A percentile compares a stretch with the other conserved stretches of the same genome.
phyloP scores from a whole-genome alignment of 1,140 invertebrate species.

The Zaprionus capensis region DNA sequence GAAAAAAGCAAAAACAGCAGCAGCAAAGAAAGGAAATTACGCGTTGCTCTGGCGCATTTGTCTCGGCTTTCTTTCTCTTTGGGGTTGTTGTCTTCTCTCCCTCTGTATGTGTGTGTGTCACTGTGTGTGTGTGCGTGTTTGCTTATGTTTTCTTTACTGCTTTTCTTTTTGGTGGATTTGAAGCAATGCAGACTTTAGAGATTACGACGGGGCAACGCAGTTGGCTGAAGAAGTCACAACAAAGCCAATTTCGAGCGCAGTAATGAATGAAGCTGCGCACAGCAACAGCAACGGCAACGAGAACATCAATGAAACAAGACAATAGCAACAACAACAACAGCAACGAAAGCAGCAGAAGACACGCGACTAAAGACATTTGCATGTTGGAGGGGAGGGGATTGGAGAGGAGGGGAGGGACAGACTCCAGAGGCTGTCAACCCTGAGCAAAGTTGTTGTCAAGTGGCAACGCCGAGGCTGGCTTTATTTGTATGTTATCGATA shows the following conservation, averaged over 20 bases:
- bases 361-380: too few relatives aligned
- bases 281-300: conserved; percentile 2
- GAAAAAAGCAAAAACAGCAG: conserved; percentile 13
- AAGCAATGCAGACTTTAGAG: conserved; percentile 79
- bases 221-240: conserved; percentile 40
- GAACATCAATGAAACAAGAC: conserved; percentile 6
- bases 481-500: too few relatives aligned
- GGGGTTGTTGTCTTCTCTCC: conserved; percentile 48
- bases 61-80: conserved; percentile 16
- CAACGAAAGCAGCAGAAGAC: neutral
- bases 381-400: too few relatives aligned
- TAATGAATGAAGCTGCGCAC: conserved; percentile 45
- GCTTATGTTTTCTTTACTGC: conserved; percentile 14
- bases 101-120: conserved; percentile 17
- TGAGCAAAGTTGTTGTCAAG: too few relatives aligned
- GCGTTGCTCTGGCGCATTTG: conserved; percentile 54
- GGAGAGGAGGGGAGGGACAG: too few relatives aligned
- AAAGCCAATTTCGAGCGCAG: conserved; percentile 48
- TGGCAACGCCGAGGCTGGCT: too few relatives aligned
- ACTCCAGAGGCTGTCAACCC: too few relatives aligned
- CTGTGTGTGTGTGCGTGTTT: conserved; percentile 9
- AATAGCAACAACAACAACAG: conserved; percentile 4
- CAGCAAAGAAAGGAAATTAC: conserved; percentile 66
- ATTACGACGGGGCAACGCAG: conserved; percentile 57
- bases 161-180: conserved; percentile 60